Conservation (phyloP, 1,140 invertebrate species). For the Philotrypesis tridentata region DNA sequence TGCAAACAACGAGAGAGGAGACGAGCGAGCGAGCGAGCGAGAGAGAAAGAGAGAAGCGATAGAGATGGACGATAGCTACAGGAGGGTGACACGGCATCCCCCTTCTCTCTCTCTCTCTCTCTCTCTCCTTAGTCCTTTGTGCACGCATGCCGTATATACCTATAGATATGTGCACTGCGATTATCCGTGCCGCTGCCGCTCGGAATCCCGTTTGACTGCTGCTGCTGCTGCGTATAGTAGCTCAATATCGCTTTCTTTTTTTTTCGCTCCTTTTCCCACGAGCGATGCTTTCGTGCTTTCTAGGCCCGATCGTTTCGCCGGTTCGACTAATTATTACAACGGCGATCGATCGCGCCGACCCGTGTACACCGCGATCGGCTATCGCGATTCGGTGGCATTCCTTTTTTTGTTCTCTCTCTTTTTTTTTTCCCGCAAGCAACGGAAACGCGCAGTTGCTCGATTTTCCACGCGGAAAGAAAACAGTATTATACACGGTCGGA, state of each 20-base stretch:
- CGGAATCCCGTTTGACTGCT: slow-evolving; percentile 40
- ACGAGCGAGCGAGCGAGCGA: background rate
- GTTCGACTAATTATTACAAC: background rate
- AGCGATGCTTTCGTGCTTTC: background rate
- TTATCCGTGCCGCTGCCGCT: slow-evolving; percentile 57
- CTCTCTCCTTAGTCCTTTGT: slow-evolving; percentile 35
- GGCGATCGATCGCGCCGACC: background rate
- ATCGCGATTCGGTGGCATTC: too few species aligned
- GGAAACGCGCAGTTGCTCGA: too few species aligned
- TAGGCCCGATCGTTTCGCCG: background rate
- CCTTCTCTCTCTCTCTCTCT: slow-evolving; percentile 36
- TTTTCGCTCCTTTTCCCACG: slow-evolving; percentile 7
- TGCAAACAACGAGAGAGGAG: slow-evolving; percentile 39
- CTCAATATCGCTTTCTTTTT: background rate
- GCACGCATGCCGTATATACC: background rate
- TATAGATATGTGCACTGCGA: slow-evolving; percentile 31
- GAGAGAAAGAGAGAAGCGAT: background rate
- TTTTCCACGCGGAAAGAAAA: too few species aligned
- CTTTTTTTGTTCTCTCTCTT: background rate
- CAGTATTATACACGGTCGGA: too few species aligned
- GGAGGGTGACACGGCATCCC: slow-evolving; percentile 61
- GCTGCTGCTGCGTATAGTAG: too few species aligned
- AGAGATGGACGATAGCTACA: background rate
- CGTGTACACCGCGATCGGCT: too few species aligned
- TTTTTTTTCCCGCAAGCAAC: background rate